Percentiles rank a stretch among this genome's conserved stretches.
Evolutionary conservation across 2,797 vertebrate genomes (phyloP).

Genomic region (Parambassis ranga): DNA sequence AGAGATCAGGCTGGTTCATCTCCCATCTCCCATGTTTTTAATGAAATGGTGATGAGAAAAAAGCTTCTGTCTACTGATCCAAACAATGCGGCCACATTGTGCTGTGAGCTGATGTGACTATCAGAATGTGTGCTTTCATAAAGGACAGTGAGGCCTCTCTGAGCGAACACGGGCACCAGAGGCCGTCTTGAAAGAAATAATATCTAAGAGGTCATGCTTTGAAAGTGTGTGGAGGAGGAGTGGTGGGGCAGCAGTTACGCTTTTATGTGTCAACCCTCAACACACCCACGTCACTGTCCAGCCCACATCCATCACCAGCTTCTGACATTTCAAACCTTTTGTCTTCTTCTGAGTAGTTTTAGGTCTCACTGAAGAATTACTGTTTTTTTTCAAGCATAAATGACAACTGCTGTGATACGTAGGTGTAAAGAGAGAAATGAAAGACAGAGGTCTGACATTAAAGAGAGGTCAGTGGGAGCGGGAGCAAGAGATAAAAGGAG

Average conservation of each 20-base stretch:
- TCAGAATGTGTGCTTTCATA: conserved; percentile 19
- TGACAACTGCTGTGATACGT: conserved; percentile 12
- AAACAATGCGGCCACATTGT: background rate
- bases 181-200: conserved; percentile 60
- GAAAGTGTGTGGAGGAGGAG: conserved; percentile 35
- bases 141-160: background rate
- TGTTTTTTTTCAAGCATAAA: conserved; percentile 10
- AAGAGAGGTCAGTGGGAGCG: conserved; percentile 25
- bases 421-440: background rate
- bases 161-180: background rate
- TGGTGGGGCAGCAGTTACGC: conserved; percentile 5
- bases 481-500: conserved; percentile 16
- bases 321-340: conserved; percentile 66
- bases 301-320: conserved; percentile 2
- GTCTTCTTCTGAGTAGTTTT: conserved; percentile 27
- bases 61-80: too few species aligned
- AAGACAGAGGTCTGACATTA: conserved; percentile 21
- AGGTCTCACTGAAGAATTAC: conserved; percentile 8
- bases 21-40: too few species aligned
- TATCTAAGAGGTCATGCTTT: conserved; percentile 61
- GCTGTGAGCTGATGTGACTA: background rate
- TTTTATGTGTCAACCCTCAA: conserved; percentile 46
- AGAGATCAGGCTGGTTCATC: too few species aligned
- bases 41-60: too few species aligned
- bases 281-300: conserved; percentile 6